These are phyloP conservation scores for Geococcyx californianus DNA, from an alignment of 2,113 vertebrate species.

Conservation along the genomic window DNA sequence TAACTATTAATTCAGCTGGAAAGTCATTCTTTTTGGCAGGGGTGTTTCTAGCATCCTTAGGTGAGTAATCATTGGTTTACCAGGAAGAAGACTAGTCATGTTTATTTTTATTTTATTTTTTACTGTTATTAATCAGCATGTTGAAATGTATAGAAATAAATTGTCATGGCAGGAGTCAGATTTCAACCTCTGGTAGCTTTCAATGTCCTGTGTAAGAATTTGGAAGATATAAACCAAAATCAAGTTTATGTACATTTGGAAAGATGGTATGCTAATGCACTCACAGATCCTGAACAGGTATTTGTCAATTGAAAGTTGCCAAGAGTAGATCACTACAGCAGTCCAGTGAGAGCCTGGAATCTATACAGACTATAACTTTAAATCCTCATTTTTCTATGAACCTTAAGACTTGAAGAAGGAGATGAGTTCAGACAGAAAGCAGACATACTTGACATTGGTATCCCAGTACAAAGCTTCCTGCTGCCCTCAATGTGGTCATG, in stretches of 20 bases:
- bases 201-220: background rate
- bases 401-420: background rate
- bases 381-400: background rate
- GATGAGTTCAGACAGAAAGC: background rate
- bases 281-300: background rate
- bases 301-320: background rate
- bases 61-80: slow-evolving; percentile 11
- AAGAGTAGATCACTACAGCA: background rate
- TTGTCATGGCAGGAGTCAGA: background rate
- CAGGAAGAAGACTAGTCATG: background rate
- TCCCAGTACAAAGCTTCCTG: background rate
- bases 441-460: background rate
- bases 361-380: background rate
- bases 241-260: background rate
- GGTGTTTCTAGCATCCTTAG: background rate
- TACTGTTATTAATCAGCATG: background rate
- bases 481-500: background rate
- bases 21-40: slow-evolving; percentile 7
- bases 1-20: background rate
- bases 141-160: background rate
- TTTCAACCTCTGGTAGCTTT: slow-evolving; percentile 23
- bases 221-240: background rate
- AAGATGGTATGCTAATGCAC: background rate
- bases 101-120: slow-evolving; percentile 34
- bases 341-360: background rate